Evolutionary conservation across 2,113 vertebrate species (phyloP), one percentile per base, ranked within the genome.

Genomic region (Muntiacus muntjak): DNA sequence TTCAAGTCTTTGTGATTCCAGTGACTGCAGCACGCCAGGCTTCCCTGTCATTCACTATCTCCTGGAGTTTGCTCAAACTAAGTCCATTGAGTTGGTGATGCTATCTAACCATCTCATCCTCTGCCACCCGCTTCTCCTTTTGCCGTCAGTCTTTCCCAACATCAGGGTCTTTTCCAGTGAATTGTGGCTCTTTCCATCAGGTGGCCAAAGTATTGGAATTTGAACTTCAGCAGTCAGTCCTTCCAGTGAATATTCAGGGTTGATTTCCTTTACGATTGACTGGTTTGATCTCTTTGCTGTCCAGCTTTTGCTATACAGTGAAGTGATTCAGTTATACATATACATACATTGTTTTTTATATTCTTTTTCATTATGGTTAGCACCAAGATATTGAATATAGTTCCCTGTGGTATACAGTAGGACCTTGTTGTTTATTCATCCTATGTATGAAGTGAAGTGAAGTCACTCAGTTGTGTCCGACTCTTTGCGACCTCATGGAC

Each of bases 121-220:
- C 36, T 43, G 71, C 36, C 71, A 40, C 71, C 36, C 67, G 36
- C 67, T 71, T 76, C 71, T 74, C 36, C 71, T 76, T 43, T 76
- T 76, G 71, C 71, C 71, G 25, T 74, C 10, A 74, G 36, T 25
- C 36, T 43, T 74, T 74, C 71, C 71, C n/a, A 76, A 13, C 71
- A 43, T 43, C 71, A 76, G 23, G 21, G 71, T 76, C 36, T 76
- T 43, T 76, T 40, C 21, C 71, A 76, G 71, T 76, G 71, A 76
- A 14, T 76, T 0, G 0, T 0, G 0, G 36, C 36, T 76, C 21
- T 43, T 76, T 43, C 10, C 71, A 76, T 76, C 71, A 76, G 36
- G 71, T 43, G 71, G 21, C 36, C 71, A 26, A 43, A 76, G 36
- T 43, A 74, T 25, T 74, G 71, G 71, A 74, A 3, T 43, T 76